Base-by-base conservation (phyloP, 2,888 invertebrate genomes). In the Cheilosia impressa region DNA sequence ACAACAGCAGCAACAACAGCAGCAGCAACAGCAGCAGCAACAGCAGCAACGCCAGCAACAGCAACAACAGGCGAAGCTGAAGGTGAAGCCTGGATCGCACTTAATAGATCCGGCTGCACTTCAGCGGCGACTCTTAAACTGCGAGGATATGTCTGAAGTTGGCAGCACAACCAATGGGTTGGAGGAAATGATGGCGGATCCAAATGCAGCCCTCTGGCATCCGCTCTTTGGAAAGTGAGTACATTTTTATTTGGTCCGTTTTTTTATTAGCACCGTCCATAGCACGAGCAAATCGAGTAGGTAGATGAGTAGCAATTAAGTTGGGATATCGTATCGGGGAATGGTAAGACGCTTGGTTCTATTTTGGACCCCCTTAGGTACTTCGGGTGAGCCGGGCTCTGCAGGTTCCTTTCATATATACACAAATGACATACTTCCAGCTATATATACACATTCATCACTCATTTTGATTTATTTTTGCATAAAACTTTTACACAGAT, bases 191-290 rank as follows among this genome's bases (percentile, higher is more conserved):
- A 89, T 92, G 88, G 92, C 93, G 78, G 94, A 94, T 87, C 93
- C 95, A 60, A 94, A 95, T 89, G 94, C 95, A 89, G 95, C 96
- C 87, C 93, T 97, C 65, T 97, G 97, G 97, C 96, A 97, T 93
- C 97, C 97, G 71, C 93, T 97, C 62, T 97, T 97, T 92, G 96
- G 96, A 94, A 96, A 96, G 96, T 97, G 93, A 95, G 95, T 94
- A 88, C 72, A 4, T 4, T 19, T 9, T 13, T 27, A 6, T 19
- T 31, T 22, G 9, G 4, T 10, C 27, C 38, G 13, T 31, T 41
- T n/a, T 47, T 19, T n/a, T 38, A 13, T 3, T 0, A 45, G 2
- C 17, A 15, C 4, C 9, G 3, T 17, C 7, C 15, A 45, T 45
- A 45, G 5, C 31, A 31, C 31, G 31, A 9, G 31, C 9, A 9